phyloP scores from a whole-genome alignment of 1,140 invertebrate genomes.

The Pectinophora gossypiella region DNA sequence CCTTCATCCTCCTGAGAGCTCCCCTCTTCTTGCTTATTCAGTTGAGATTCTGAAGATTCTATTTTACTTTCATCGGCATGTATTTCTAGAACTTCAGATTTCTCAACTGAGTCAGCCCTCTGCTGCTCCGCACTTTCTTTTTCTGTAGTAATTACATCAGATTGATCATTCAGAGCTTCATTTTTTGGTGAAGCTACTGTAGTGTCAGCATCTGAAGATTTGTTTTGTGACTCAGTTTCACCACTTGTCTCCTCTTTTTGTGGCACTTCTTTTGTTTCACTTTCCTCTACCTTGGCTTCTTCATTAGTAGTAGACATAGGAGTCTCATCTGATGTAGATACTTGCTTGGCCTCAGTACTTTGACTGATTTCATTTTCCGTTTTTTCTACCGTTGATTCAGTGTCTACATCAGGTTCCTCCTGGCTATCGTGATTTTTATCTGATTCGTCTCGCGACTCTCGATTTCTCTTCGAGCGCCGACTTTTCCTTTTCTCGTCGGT shows the following conservation, averaged over 20 bases:
- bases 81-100: constrained; percentile 59
- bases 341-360: constrained; percentile 13
- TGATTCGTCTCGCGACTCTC: constrained; percentile 41
- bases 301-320: constrained; percentile 55
- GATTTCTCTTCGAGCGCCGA: constrained; percentile 42
- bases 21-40: constrained; percentile 26
- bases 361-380: constrained; percentile 21
- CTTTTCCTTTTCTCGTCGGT: constrained; percentile 53
- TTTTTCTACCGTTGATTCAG: constrained; percentile 11
- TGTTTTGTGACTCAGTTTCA: constrained; percentile 22
- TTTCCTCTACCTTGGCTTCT: constrained; percentile 25
- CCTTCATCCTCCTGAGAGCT: constrained; percentile 22
- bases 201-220: constrained; percentile 44
- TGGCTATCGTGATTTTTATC: constrained; percentile 46
- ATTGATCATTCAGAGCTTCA: constrained; percentile 2
- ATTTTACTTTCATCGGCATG: constrained; percentile 55
- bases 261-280: constrained; percentile 14
- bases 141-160: constrained; percentile 7
- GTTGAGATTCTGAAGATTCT: constrained; percentile 47
- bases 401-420: constrained; percentile 30
- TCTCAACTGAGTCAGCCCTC: constrained; percentile 41
- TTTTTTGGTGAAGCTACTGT: constrained; percentile 15
- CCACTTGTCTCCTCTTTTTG: constrained; percentile 7
- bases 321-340: constrained; percentile 27
- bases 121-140: constrained; percentile 20